phyloP scores from a whole-genome alignment of 2,888 invertebrate species.

The Sympetrum striolatum region DNA sequence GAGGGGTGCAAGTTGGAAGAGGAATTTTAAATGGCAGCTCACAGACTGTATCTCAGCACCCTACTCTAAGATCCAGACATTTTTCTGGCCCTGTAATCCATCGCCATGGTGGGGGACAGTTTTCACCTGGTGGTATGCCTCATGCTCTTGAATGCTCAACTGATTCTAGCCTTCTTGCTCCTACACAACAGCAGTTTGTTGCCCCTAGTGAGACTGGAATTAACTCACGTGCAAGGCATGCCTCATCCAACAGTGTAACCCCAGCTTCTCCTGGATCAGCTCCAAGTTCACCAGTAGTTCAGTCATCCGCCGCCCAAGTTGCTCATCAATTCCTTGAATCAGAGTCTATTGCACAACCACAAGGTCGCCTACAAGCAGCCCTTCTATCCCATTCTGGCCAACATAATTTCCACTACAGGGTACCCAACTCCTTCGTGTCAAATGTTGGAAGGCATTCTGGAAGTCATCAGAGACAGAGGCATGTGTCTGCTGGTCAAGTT shows the following conservation, averaged over 20 bases:
- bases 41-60: constrained; percentile 47
- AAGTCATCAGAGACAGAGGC: constrained; percentile 52
- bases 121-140: constrained; percentile 39
- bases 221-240: constrained; percentile 43
- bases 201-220: constrained; percentile 5
- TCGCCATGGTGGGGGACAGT: constrained; percentile 18
- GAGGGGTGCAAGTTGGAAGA: constrained; percentile 15
- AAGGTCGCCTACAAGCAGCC: constrained; percentile 45
- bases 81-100: constrained; percentile 52
- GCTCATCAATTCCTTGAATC: constrained; percentile 3
- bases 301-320: constrained; percentile 47
- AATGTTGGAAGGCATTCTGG: constrained; percentile 50
- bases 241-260: constrained; percentile 31
- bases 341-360: constrained; percentile 48
- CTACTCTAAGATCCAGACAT: constrained; percentile 51
- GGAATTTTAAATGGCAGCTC: constrained; percentile 31
- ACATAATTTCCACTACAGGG: neutral
- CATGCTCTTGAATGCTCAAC: constrained; percentile 15
- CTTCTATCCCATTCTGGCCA: neutral
- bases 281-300: constrained; percentile 23
- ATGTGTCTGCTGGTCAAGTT: constrained; percentile 50
- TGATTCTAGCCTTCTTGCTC: constrained; percentile 1
- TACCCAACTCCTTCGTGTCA: constrained; percentile 8
- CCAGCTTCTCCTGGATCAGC: constrained; percentile 22
- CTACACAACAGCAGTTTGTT: constrained; percentile 21